phyloP scores from a whole-genome alignment of 2,888 invertebrate species.

The Leucophenga montana region DNA sequence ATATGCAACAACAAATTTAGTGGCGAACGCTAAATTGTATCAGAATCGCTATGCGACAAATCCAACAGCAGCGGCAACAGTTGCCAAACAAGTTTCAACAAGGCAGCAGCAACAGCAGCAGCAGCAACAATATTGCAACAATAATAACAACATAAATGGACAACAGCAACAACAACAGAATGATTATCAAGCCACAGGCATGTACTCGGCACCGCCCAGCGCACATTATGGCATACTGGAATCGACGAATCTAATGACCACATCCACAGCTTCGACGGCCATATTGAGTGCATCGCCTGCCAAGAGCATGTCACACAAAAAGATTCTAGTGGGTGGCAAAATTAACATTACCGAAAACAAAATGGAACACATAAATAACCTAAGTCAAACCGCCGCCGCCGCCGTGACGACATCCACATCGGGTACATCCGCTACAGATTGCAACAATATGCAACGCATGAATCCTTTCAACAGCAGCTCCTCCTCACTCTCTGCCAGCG shows the following conservation, averaged over 20 bases:
- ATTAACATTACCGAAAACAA: constrained; percentile 73
- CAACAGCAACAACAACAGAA: constrained; percentile 48
- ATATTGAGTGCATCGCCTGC: constrained; percentile 61
- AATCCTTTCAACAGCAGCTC: constrained; percentile 56
- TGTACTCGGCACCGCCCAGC: constrained; percentile 73
- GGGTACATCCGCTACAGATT: constrained; percentile 26
- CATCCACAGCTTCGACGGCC: constrained; percentile 67
- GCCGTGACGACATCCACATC: constrained; percentile 43
- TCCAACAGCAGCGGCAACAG: constrained; percentile 36
- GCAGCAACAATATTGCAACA: constrained; percentile 35
- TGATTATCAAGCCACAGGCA: constrained; percentile 69
- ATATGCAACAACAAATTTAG: constrained; percentile 73
- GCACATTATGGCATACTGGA: constrained; percentile 68
- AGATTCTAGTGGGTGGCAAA: constrained; percentile 46
- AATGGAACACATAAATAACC: constrained; percentile 69
- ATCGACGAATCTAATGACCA: constrained; percentile 60
- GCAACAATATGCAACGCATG: constrained; percentile 43
- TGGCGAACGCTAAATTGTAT: constrained; percentile 72
- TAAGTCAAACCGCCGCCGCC: constrained; percentile 58
- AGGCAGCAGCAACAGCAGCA: constrained; percentile 28
- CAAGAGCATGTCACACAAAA: constrained; percentile 52
- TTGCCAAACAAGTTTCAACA: constrained; percentile 36
- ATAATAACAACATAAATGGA: not conserved
- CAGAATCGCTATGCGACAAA: constrained; percentile 70
- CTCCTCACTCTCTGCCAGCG: constrained; percentile 29